Percentiles rank a stretch among this genome's conserved stretches.
Evolutionary conservation across 2,888 invertebrate genomes (phyloP).

Genomic region (Drosophila meridiana): DNA sequence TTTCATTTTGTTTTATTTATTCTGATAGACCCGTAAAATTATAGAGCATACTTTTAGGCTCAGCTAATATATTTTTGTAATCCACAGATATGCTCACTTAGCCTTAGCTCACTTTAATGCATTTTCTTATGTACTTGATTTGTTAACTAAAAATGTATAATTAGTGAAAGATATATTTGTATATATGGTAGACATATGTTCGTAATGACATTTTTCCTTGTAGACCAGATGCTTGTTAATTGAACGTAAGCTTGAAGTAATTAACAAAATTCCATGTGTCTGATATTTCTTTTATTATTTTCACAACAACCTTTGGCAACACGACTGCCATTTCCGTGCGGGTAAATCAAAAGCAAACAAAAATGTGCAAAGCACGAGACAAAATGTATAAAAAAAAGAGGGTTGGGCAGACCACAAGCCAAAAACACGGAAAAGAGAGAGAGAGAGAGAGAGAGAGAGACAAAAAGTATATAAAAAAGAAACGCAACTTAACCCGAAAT

Average conservation of each 20-base stretch:
- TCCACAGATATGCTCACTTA: background rate
- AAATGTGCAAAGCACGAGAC: slow-evolving; percentile 29
- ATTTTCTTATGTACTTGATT: background rate
- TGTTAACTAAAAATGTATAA: background rate
- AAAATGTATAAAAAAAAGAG: slow-evolving; percentile 20
- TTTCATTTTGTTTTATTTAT: background rate
- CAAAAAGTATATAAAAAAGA: slow-evolving; percentile 29
- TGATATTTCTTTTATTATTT: background rate
- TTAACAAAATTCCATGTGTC: background rate
- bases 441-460: background rate
- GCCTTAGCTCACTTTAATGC: background rate
- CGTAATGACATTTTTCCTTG: too few species aligned
- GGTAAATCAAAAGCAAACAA: slow-evolving; percentile 4
- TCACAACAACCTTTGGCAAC: background rate
- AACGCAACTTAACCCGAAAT: slow-evolving; percentile 64
- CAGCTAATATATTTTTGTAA: background rate
- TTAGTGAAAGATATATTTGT: too few species aligned
- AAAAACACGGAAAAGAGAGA: background rate
- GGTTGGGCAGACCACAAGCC: slow-evolving; percentile 39
- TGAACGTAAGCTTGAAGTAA: background rate
- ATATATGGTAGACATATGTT: too few species aligned
- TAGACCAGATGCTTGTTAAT: background rate
- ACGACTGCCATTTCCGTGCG: background rate
- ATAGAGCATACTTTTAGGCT: slow-evolving; percentile 46
- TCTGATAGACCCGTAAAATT: background rate